Conservation (phyloP, 1,140 invertebrate genomes). For the Globodera rostochiensis region DNA sequence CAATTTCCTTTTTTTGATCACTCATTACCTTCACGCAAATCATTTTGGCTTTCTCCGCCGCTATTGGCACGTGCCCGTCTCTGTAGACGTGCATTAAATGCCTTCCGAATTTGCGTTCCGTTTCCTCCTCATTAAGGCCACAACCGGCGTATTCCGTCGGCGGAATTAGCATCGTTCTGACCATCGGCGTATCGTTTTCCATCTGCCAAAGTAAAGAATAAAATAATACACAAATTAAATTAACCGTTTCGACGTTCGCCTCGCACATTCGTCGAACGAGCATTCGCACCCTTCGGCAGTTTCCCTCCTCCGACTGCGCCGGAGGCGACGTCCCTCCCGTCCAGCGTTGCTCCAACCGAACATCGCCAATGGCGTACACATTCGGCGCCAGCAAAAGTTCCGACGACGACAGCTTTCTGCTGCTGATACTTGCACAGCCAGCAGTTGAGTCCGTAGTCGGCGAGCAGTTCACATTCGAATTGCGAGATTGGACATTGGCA, state of each 20-base stretch:
- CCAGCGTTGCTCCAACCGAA: slow-evolving; percentile 74
- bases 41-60: slow-evolving; percentile 30
- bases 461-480: slow-evolving; percentile 55
- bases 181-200: slow-evolving; percentile 26
- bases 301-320: slow-evolving; percentile 92
- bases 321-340: slow-evolving; percentile 66
- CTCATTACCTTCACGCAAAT: slow-evolving; percentile 23
- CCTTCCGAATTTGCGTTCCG: slow-evolving; percentile 33
- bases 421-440: slow-evolving; percentile 67
- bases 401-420: slow-evolving; percentile 69
- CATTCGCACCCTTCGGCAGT: slow-evolving; percentile 82
- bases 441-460: not conserved
- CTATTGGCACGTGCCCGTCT: slow-evolving; percentile 7
- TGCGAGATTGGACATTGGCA: slow-evolving; percentile 57
- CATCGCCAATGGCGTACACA: slow-evolving; percentile 91
- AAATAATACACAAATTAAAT: slow-evolving; percentile 13
- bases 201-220: not conserved
- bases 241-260: slow-evolving; percentile 32
- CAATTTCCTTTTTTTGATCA: not conserved
- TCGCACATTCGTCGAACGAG: slow-evolving; percentile 70
- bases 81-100: slow-evolving; percentile 37
- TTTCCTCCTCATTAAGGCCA: slow-evolving; percentile 36
- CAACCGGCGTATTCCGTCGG: slow-evolving; percentile 32
- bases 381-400: slow-evolving; percentile 80
- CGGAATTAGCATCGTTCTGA: slow-evolving; percentile 30